Percentiles rank a stretch among this genome's conserved stretches.
Conservation (phyloP, 2,888 invertebrate species). For the Drosophila quinaria region DNA sequence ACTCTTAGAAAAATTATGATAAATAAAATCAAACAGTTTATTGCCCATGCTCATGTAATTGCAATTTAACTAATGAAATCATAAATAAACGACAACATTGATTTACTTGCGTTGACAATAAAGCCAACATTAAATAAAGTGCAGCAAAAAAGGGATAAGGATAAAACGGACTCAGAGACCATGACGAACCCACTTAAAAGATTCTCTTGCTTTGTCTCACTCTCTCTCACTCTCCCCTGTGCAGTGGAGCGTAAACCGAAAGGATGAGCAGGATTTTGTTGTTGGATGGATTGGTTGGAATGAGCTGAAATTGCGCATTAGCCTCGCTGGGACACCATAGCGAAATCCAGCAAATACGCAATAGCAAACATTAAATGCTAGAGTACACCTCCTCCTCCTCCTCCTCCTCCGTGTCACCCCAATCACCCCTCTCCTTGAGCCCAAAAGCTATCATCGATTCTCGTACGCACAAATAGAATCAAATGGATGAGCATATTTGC, state of each 20-base stretch:
- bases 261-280: slow-evolving; percentile 11
- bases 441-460: slow-evolving; percentile 14
- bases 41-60: slow-evolving; percentile 2
- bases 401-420: too few relatives aligned
- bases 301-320: slow-evolving; percentile 63
- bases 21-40: background rate
- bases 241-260: slow-evolving; percentile 52
- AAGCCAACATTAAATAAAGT: slow-evolving; percentile 72
- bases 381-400: background rate
- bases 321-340: slow-evolving; percentile 41
- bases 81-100: slow-evolving; percentile 70
- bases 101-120: slow-evolving; percentile 68
- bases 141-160: slow-evolving; percentile 43
- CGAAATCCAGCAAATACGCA: slow-evolving; percentile 43
- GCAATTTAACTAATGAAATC: slow-evolving; percentile 72
- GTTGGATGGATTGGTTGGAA: background rate
- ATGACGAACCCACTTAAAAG: slow-evolving; percentile 48
- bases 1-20: background rate
- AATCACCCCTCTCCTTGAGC: background rate
- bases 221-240: slow-evolving; percentile 2
- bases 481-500: slow-evolving; percentile 25
- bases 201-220: background rate
- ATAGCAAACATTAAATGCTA: slow-evolving; percentile 39
- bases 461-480: slow-evolving; percentile 6
- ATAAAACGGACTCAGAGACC: slow-evolving; percentile 33